These are phyloP conservation scores for Palythoa heliodiscus DNA, from an alignment of 92 coral and sea anemone species.

Conservation along the genomic window DNA sequence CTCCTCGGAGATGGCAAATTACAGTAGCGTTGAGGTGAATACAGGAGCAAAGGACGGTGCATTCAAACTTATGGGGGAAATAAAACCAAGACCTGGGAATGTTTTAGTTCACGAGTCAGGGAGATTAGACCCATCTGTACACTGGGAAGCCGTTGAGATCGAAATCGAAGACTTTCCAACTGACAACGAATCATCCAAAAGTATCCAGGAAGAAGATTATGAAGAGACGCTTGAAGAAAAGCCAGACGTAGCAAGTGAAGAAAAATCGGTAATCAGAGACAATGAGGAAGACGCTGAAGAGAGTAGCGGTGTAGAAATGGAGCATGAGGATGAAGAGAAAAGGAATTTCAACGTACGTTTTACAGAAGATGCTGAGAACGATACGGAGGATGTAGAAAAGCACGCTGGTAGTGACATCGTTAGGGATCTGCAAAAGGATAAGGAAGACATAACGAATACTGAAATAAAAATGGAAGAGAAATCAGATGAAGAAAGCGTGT, in stretches of 20 bases:
- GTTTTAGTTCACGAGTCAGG: conserved; percentile 19
- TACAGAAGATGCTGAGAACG: background rate
- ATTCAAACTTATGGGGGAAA: background rate
- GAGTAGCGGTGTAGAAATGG: background rate
- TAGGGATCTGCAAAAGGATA: background rate
- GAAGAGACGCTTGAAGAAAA: background rate
- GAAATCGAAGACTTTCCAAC: conserved; percentile 20
- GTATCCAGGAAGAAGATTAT: background rate
- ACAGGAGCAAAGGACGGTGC: background rate
- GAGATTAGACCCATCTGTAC: conserved; percentile 3
- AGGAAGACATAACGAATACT: background rate
- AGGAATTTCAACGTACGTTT: background rate
- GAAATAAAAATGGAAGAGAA: background rate
- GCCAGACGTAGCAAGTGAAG: background rate
- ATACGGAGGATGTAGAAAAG: background rate
- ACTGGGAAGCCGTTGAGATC: conserved; percentile 32
- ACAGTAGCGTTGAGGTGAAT: background rate
- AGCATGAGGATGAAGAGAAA: background rate
- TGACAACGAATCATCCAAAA: background rate
- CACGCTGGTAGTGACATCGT: background rate
- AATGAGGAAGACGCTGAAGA: background rate
- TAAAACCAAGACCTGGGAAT: background rate
- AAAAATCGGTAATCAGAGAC: background rate
- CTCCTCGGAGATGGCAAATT: background rate
- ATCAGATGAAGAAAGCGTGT: background rate